These are phyloP conservation scores for Drosophila ficusphila DNA, from an alignment of 1,140 invertebrate species.

Conservation along the genomic window DNA sequence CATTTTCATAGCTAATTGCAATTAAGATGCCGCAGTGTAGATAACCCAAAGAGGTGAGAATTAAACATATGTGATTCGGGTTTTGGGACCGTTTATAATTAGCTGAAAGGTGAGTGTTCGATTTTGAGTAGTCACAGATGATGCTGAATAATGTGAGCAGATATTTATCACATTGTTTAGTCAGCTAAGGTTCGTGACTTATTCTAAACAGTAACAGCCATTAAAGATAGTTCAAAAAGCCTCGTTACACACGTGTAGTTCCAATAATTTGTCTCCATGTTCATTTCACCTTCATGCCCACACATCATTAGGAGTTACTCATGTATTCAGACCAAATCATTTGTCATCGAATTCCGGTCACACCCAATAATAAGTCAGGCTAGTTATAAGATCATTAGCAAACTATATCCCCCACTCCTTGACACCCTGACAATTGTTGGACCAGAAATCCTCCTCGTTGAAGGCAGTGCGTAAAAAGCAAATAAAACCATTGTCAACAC, in stretches of 20 bases:
- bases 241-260: slow-evolving; percentile 12
- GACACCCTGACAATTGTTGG: slow-evolving; percentile 40
- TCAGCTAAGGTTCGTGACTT: not conserved
- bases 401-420: not conserved
- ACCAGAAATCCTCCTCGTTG: slow-evolving; percentile 63
- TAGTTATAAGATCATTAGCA: slow-evolving; percentile 52
- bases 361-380: slow-evolving; percentile 27
- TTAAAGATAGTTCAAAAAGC: too few relatives aligned
- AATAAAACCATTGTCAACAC: slow-evolving; percentile 79
- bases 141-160: not conserved
- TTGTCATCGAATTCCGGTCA: slow-evolving; percentile 32
- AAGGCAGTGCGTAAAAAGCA: slow-evolving; percentile 64
- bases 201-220: not conserved
- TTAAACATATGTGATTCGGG: slow-evolving; percentile 49
- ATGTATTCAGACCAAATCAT: slow-evolving; percentile 13
- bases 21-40: slow-evolving; percentile 64
- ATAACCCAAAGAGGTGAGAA: slow-evolving; percentile 70
- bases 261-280: not conserved
- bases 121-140: not conserved
- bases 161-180: too few relatives aligned
- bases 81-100: slow-evolving; percentile 1
- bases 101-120: not conserved
- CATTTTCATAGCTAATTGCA: slow-evolving; percentile 79
- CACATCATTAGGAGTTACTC: not conserved
- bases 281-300: not conserved